Conservation (phyloP, 2,797 vertebrate species). For the Ctenochaetus hawaiiensis region DNA sequence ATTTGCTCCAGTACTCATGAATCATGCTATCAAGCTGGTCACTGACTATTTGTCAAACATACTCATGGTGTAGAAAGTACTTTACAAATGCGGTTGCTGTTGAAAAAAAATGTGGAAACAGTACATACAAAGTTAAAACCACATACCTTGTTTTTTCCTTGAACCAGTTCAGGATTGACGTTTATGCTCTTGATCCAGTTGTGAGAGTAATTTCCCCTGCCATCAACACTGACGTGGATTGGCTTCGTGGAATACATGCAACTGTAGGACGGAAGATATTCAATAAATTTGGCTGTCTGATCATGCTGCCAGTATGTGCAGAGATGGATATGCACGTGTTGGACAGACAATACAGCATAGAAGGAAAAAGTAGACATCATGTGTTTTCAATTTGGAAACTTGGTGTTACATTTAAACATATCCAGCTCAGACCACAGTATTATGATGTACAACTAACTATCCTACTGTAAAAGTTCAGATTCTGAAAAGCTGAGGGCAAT, state of each 20-base stretch:
- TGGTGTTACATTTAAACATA: background rate
- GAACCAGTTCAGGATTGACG: conserved; percentile 59
- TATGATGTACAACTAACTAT: conserved; percentile 1
- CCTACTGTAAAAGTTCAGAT: conserved; percentile 5
- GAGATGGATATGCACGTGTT: background rate
- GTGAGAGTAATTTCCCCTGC: conserved; percentile 43
- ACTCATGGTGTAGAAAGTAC: conserved; percentile 7
- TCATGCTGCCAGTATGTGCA: background rate
- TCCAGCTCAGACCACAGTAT: background rate
- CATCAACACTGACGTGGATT: conserved; percentile 54
- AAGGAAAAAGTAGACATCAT: background rate
- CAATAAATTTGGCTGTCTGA: conserved; percentile 6
- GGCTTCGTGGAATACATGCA: conserved; percentile 56
- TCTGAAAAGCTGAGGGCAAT: conserved; percentile 12
- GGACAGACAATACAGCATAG: background rate
- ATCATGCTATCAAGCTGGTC: conserved; percentile 8
- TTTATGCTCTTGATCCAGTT: conserved; percentile 85
- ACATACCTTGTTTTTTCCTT: conserved; percentile 88
- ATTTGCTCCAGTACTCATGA: conserved; percentile 20
- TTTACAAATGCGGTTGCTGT: background rate
- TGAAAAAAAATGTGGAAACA: conserved; percentile 6
- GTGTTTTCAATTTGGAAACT: conserved; percentile 15
- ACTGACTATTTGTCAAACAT: conserved; percentile 8
- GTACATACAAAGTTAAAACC: background rate
- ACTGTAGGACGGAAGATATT: conserved; percentile 69